Evolutionary conservation across 2,888 invertebrate species (phyloP), one percentile per base, ranked within the genome.

Genomic region (Coelinius sp.): DNA sequence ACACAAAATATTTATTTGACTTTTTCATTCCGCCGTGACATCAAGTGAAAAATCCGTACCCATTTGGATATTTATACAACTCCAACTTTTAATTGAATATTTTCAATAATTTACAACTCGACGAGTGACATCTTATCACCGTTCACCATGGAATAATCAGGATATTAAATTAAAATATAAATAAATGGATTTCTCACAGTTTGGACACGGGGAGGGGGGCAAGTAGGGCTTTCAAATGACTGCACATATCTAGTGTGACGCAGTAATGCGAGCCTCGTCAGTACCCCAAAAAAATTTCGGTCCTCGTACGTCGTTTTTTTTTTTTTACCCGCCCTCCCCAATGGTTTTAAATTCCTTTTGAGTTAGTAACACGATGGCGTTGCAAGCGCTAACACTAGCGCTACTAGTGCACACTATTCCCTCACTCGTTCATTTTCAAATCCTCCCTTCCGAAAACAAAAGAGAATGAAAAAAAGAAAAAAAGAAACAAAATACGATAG

Each of bases 311-410:
- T 68, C 22, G 64, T 25, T 71, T 56, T 70, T 62, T 44, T 66
- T 41, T 63, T 53, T 46, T 66, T 67, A 69, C 14, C 53, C 24
- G n/a, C 27, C 5, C 14, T 24, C 10, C 70, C 71, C 75, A 80
- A 80, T 79, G 83, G 85, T 85, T 86, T 86, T 84, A 85, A 86
- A 87, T 86, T 86, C 86, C 85, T 86, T 86, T 85, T 84, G 86
- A 85, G 84, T 84, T 80, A 79, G 79, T 77, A 76, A 27, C 27
- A 12, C 24, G 72, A 49, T 72, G 71, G 38, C 69, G 68, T 52
- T 62, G 73, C 71, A 59, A 12, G 46, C 31, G 71, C 56, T 62
- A 65, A 62, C 73, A 71, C 72, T 74, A 73, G 78, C 80, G 76
- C 77, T 75, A 76, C 75, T 78, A 77, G 75, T 79, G 77, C 78